Percentiles rank a stretch among this genome's conserved stretches.
Evolutionary conservation across 2,113 vertebrate species (phyloP).

Genomic region (Phalacrocorax carbo): DNA sequence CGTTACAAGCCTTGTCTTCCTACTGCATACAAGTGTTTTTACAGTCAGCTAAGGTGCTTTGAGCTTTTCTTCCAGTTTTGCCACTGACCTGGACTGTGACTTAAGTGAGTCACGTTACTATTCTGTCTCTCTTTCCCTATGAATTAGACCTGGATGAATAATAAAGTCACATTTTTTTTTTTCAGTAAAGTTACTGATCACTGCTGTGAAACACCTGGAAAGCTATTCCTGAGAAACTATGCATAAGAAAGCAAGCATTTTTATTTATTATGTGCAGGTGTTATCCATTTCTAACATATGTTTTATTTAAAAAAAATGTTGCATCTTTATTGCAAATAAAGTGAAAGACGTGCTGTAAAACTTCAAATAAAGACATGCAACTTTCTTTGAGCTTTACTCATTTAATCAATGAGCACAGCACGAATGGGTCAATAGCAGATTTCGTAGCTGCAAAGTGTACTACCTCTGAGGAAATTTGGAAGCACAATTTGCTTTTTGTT

Average conservation of each 20-base stretch:
- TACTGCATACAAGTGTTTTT: fast-evolving
- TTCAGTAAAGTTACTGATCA: background rate
- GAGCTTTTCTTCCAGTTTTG: background rate
- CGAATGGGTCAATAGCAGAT: background rate
- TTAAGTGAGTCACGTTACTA: background rate
- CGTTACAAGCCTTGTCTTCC: background rate
- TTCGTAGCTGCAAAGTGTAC: background rate
- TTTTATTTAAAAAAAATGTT: background rate
- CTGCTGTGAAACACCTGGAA: background rate
- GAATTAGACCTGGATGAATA: background rate
- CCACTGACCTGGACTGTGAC: background rate
- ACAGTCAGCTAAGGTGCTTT: background rate
- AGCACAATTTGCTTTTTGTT: background rate
- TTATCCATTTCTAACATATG: background rate
- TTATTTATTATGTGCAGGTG: background rate
- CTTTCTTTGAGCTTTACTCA: background rate
- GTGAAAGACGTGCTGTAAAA: background rate
- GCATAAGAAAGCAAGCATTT: background rate
- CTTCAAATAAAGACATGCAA: background rate
- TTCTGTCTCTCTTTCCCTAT: background rate
- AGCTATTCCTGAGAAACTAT: background rate
- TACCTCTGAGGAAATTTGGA: background rate
- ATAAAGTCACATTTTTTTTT: background rate
- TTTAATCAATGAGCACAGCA: background rate
- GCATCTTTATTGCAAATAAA: background rate